Evolutionary conservation across 2,888 invertebrate genomes (phyloP), one percentile per base, ranked within the genome.

Genomic region (Oligia fasciuncula): DNA sequence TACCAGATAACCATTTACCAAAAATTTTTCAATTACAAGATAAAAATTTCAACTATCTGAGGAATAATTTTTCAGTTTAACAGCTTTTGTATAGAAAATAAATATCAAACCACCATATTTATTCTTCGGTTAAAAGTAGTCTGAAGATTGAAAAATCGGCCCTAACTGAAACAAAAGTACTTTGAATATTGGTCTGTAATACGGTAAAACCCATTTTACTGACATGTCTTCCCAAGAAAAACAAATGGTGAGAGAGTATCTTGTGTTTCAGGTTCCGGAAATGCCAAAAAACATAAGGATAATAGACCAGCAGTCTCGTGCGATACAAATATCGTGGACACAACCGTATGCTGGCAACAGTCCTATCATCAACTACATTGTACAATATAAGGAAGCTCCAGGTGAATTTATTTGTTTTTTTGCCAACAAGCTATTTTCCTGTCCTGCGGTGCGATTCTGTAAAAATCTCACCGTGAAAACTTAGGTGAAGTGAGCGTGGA

Each of bases 281-380:
- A 98, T 98, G 93, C 99, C 99, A 6, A 98, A 98, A 92, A 98
- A 98, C 92, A 98, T 99, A 86, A 97, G 98, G 88, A 98, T 99
- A 73, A 98, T 98, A 91, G 98, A 99, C 87, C 98, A 98, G 92
- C 98, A 98, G 90, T 98, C 99, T 79, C 97, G 98, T 81, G 98
- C 98, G 49, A 98, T 99, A 85, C 98, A 98, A 90, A 97, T 99
- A 90, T 98, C 98, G 1, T 99, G 99, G 99, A 98, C 98, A 54
- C 98, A 98, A 88, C 99, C 99, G 17, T 98, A 98, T 92, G 98
- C 98, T 86, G 99, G 99, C 81, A 99, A 99, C 91, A 98, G 98
- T 93, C 98, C 98, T 49, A 98, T 99, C 85, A 98, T 98, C 82
- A 98, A 98, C 93, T 99, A 99, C 94, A 98, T 98, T 84, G 98